phyloP scores from a whole-genome alignment of 1,140 invertebrate genomes.

The Leguminivora glycinivorella region DNA sequence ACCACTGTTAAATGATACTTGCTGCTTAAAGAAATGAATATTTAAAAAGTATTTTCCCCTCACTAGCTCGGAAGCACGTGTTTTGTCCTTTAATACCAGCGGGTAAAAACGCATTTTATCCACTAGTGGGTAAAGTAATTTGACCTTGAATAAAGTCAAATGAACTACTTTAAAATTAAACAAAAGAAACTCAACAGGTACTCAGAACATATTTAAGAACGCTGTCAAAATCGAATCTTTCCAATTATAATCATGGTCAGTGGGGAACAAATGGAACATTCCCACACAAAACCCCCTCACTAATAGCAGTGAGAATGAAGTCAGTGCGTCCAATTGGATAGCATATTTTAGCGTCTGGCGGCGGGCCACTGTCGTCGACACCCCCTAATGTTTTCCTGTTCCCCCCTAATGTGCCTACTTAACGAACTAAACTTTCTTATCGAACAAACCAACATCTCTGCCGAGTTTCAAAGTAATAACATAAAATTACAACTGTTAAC shows the following conservation, averaged over 20 bases:
- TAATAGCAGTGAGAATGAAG: neutral
- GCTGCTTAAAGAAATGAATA: no score
- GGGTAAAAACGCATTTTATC: no score
- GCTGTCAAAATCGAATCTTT: no score
- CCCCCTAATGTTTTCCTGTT: constrained; percentile 62
- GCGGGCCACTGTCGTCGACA: constrained; percentile 60
- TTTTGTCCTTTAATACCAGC: no score
- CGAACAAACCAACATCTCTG: constrained; percentile 54
- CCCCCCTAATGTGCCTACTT: constrained; percentile 70
- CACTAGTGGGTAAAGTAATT: no score
- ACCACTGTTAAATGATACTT: no score
- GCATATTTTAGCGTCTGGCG: constrained; percentile 71
- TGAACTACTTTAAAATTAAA: no score
- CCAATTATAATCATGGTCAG: neutral
- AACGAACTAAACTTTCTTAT: constrained; percentile 71
- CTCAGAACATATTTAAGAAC: no score
- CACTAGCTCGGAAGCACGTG: no score
- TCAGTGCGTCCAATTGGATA: constrained; percentile 60
- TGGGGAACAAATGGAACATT: neutral
- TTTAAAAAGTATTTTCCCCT: no score
- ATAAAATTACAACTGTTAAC: constrained; percentile 45
- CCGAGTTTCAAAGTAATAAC: constrained; percentile 51
- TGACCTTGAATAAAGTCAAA: no score
- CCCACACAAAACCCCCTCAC: neutral
- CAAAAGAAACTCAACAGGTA: no score